Evolutionary conservation across 2,113 vertebrate species (phyloP).

Genomic region (Cyprinodon tularosa): DNA sequence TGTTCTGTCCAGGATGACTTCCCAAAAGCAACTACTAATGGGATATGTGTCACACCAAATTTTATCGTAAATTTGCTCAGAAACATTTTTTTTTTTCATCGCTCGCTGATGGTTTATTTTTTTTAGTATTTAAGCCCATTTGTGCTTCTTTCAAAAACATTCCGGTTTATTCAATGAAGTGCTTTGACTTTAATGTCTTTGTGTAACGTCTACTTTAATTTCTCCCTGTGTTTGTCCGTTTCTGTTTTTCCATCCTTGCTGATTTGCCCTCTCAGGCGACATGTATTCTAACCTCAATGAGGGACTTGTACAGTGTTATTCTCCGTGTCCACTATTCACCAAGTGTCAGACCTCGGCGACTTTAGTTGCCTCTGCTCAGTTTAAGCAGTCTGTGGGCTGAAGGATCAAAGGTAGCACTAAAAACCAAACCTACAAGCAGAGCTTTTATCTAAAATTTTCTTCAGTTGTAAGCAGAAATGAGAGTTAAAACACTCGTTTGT

Average conservation of each 20-base stretch:
- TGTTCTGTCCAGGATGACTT: slow-evolving; percentile 18
- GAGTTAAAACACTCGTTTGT: slow-evolving; percentile 5
- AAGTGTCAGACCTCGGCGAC: slow-evolving; percentile 27
- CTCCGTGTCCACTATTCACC: slow-evolving; percentile 14
- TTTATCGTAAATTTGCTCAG: slow-evolving; percentile 6
- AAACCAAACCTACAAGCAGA: neutral
- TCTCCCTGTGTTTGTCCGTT: neutral
- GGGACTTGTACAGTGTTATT: slow-evolving; percentile 62
- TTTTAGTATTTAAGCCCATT: slow-evolving; percentile 5
- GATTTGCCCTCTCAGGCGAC: slow-evolving; percentile 57
- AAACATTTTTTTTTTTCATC: neutral
- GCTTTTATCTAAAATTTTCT: neutral
- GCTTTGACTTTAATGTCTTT: slow-evolving; percentile 37
- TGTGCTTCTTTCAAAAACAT: slow-evolving; percentile 3
- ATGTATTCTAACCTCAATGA: slow-evolving; percentile 73
- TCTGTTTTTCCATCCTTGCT: neutral
- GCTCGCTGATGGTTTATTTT: neutral
- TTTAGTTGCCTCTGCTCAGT: slow-evolving; percentile 4
- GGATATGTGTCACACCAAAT: slow-evolving; percentile 18
- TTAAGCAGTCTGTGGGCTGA: neutral
- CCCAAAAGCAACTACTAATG: neutral
- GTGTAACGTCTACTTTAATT: slow-evolving; percentile 20
- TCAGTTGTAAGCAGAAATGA: neutral
- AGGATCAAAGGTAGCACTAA: neutral
- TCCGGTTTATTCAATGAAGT: slow-evolving; percentile 46